Evolutionary conservation across 2,888 invertebrate genomes (phyloP), one percentile per base, ranked within the genome.

Genomic region (Athripsodes cinereus): DNA sequence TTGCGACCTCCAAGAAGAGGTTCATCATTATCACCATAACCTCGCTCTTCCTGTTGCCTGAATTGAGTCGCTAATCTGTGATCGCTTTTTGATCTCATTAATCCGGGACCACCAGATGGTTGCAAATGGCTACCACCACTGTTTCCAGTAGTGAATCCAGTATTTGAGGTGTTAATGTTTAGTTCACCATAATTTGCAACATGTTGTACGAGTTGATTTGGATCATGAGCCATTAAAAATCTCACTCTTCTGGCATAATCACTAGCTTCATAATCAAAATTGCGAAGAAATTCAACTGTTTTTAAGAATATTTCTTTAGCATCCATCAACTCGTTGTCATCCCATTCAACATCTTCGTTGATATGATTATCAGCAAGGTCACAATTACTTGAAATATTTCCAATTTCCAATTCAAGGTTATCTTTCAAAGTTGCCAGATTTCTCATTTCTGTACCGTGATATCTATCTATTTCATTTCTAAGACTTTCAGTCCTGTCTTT

Each of bases 271-370:
- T 94, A 92, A 73, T 96, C 95, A 69, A 95, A 96, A 76, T 93
- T 94, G 68, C 92, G 83, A 65, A 97, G 85, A 73, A 96, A 96
- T 69, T 97, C 96, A 51, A 97, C 90, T 16, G 96, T 96, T 73
- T 94, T 94, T 20, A 95, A 78, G 78, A 96, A 96, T 64, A 96
- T 93, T 75, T 96, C 95, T 76, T 97, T 97, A 58, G 95, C 91
- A 69, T 95, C 94, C 80, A 96, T 92, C 64, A 95, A 80, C 71
- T 94, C 93, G 64, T 91, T 89, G 68, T 95, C 92, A 67, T 96
- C 93, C 88, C 95, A 93, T 68, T 92, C 89, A 44, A 92, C 88
- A 63, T 87, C 88, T 66, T 92, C 91, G 69, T 87, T 90, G 82
- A 95, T 92, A 71, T 94, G 90, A 72, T 94, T 94, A 74, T 97